Conservation (phyloP, 2,888 invertebrate genomes). For the Drepanosiphum platanoidis region DNA sequence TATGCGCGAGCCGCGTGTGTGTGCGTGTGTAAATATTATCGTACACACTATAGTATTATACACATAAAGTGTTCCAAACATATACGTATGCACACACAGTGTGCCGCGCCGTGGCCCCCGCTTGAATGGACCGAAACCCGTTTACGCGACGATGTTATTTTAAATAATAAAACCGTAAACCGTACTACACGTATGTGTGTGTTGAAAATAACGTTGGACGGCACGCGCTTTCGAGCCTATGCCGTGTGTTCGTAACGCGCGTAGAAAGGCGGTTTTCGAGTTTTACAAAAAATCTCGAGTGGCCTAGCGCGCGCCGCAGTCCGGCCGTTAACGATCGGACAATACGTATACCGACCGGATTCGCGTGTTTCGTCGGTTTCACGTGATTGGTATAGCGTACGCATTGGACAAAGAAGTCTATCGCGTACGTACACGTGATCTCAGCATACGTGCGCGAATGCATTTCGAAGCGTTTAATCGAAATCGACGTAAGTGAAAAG, state of each 20-base stretch:
- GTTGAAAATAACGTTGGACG: not conserved
- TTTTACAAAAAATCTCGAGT: no score
- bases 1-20: not conserved
- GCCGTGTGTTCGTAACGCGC: not conserved
- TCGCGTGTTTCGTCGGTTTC: no score
- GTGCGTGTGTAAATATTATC: constrained; percentile 35
- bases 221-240: not conserved
- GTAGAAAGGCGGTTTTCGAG: constrained; percentile 14
- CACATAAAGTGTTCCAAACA: no score
- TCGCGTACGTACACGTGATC: no score
- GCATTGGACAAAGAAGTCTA: no score
- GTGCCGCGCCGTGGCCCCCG: not conserved
- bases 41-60: no score
- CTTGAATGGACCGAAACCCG: constrained; percentile 49
- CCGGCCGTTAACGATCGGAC: no score
- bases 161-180: constrained; percentile 1
- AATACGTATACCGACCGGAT: no score
- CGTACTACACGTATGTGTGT: not conserved
- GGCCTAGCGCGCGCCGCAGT: not conserved
- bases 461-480: no score
- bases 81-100: not conserved
- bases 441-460: no score
- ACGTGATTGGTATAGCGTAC: no score
- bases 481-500: no score
- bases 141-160: not conserved